Conservation (phyloP, 2,888 invertebrate genomes). For the Tachystola acroxantha region DNA sequence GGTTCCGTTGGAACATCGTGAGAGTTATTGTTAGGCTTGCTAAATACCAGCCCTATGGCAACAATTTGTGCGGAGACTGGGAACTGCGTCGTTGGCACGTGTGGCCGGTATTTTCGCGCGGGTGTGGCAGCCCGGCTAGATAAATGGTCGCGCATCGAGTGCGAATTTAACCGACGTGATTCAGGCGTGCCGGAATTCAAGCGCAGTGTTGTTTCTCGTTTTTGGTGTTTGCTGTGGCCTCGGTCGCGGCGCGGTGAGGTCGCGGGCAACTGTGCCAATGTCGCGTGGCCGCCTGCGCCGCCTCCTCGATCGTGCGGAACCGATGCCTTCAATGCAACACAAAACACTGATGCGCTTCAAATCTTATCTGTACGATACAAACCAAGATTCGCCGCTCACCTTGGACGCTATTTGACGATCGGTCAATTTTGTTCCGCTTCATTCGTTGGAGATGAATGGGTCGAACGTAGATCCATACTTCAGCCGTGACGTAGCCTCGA, state of each 20-base stretch:
- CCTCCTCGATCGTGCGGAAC: constrained; percentile 64
- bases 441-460: not conserved
- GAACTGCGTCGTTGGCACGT: constrained; percentile 54
- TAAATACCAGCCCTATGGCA: constrained; percentile 28
- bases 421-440: too few relatives aligned
- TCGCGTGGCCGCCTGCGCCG: constrained; percentile 42
- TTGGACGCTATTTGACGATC: too few relatives aligned
- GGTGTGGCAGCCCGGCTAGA: constrained; percentile 39
- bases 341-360: constrained; percentile 3
- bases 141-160: constrained; percentile 41
- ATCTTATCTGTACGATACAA: constrained; percentile 10
- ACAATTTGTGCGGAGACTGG: constrained; percentile 17
- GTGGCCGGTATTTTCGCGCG: constrained; percentile 37
- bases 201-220: constrained; percentile 53
- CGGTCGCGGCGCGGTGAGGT: constrained; percentile 62
- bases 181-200: constrained; percentile 69
- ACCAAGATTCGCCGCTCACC: not conserved
- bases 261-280: constrained; percentile 75
- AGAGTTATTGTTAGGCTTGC: constrained; percentile 31
- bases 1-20: constrained; percentile 25
- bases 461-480: not conserved
- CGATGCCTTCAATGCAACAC: constrained; percentile 24
- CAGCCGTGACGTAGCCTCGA: constrained; percentile 29
- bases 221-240: constrained; percentile 70
- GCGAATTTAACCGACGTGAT: constrained; percentile 54